Evolutionary conservation across 2,888 invertebrate species (phyloP), one percentile per base, ranked within the genome.

Genomic region (Oligia latruncula): DNA sequence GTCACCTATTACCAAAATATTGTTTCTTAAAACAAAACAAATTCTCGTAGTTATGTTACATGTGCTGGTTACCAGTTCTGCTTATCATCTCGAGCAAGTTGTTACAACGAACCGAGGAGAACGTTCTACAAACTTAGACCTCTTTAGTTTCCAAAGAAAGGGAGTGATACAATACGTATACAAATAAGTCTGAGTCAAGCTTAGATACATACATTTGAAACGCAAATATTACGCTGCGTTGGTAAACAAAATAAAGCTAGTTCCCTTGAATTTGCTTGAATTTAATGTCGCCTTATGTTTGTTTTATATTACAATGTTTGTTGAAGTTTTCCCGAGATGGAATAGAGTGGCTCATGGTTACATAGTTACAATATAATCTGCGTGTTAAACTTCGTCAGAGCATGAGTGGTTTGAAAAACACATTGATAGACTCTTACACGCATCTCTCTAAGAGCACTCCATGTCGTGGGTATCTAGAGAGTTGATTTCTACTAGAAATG

Each of bases 211-310:
- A 82, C 72, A 84, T 93, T 92, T 89, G 90, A 90, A 91, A 92
- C 87, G 89, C 90, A 92, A 94, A 94, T 90, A 92, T 70, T 55
- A 78, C 82, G 84, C 84, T 82, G 82, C 82, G 87, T 91, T 90
- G 86, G 90, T 86, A 90, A 91, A 87, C 89, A 91, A 92, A 93
- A 92, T 88, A 92, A 81, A 87, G 87, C 88, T 86, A 85, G 89
- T 91, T 91, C 87, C 86, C 88, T 91, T 89, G 90, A 93, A 90
- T 92, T 91, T 89, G 84, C 91, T 92, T 90, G 89, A 91, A 91
- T 92, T 90, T 91, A 89, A 82, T 88, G 87, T 85, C 84, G 88
- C 83, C 89, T 90, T 89, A 85, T 91, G 91, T 93, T 92, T 93
- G 91, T 91, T 91, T 91, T 91, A 88, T 90, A 89, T 91, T 89